phyloP scores from a whole-genome alignment of 2,113 vertebrate species.

The Muntiacus muntjak region DNA sequence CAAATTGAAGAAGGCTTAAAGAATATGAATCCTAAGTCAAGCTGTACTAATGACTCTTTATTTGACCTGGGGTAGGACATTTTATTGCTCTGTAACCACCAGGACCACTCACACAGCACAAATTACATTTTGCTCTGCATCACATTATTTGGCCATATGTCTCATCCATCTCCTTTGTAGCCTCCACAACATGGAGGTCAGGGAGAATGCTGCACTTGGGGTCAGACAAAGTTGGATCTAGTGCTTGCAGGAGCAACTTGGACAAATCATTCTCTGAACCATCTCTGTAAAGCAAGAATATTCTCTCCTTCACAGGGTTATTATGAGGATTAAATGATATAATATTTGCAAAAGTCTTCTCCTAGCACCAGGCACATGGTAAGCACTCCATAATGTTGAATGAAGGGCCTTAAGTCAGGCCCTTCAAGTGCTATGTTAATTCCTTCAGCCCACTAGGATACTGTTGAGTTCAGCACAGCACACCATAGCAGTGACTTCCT shows the following conservation, averaged over 20 bases:
- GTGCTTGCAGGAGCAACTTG: background rate
- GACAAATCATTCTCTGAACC: background rate
- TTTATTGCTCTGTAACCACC: constrained; percentile 3
- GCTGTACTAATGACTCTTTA: background rate
- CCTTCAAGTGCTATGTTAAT: constrained; percentile 35
- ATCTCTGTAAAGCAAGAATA: constrained; percentile 34
- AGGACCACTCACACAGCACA: background rate
- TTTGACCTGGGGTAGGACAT: background rate
- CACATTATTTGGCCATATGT: background rate
- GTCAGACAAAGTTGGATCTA: background rate
- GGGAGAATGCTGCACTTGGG: background rate
- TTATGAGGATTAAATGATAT: background rate
- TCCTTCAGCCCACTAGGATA: constrained; percentile 30
- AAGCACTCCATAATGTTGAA: constrained; percentile 15
- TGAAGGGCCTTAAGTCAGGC: constrained; percentile 46
- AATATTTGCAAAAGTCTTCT: constrained; percentile 47
- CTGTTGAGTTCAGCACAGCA: constrained; percentile 42
- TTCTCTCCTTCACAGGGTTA: background rate
- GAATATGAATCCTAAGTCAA: constrained; percentile 12
- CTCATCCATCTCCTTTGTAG: background rate
- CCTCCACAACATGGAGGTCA: background rate
- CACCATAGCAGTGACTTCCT: constrained; percentile 57
- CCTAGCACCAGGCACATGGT: background rate
- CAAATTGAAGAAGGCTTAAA: constrained; percentile 28
- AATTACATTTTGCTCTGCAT: background rate